Base-by-base conservation (phyloP, 2,797 vertebrate species). In the Rhinichthys osculus region DNA sequence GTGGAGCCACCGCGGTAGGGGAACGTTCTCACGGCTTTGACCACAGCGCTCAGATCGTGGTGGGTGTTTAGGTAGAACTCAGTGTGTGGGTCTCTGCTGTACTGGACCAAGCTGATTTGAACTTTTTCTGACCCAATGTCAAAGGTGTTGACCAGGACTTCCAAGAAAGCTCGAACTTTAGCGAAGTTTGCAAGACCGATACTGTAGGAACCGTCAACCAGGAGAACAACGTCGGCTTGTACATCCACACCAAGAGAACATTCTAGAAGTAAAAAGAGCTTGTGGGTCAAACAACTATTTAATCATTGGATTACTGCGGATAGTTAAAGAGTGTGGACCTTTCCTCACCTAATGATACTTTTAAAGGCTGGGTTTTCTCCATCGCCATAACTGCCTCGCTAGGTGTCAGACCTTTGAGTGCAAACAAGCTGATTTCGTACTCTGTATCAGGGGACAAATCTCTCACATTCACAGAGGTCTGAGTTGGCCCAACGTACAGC, bases 161-260 rank as follows among this genome's bases (percentile, higher is more conserved):
- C 98, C 90, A 99, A 93, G 94, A 99, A 99, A 54, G 96, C 96
- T 94, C 96, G 94, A 27, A 99, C 98, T 96, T 99, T 99, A 38
- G 97, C 97, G 81, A 99, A 99, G 94, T 99, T 99, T 85, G 95
- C 95, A 21, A 98, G 93, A 9, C 98, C 98, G 8, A 99, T 99
- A 89, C 98, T 99, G 90, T 99, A 99, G 79, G 98, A 99, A n/a
- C 98, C 98, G 71, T 99, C 98, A 6, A 99, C 98, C 93, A 99
- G 94, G 89, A 99, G 96, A 76, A 99, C 97, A 30, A 99, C 97
- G 50, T 99, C 98, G 0, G 98, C 98, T 91, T 98, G 97, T 81
- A 99, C 97, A 83, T 99, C 98, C 93, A 97, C 94, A 38, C 97
- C 97, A 67, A 97, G 96, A 40, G 97, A 97, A 88, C 98, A 99